Evolutionary conservation across 2,113 vertebrate genomes (phyloP), one percentile per base, ranked within the genome.

Genomic region (Turdus rufiventris): DNA sequence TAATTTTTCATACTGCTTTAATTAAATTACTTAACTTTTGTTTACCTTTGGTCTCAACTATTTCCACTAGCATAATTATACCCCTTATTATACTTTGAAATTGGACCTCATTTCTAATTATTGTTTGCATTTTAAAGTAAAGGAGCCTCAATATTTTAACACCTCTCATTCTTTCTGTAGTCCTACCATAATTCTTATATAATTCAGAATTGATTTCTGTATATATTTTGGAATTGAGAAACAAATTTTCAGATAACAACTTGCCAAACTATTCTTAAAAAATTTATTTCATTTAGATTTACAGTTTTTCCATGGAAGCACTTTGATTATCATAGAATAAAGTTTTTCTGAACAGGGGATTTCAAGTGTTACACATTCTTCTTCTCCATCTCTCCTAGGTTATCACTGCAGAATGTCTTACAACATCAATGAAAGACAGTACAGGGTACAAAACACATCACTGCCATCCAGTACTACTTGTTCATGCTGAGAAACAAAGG

Each of bases 401-500:
- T 81, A 96, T 68, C 82, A 96, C 85, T 93, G 82, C 91, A 95
- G 95, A 94, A 94, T 92, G 94, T 87, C 86, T 90, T 91, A 71
- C 94, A 96, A 97, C 95, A 97, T 96, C 57, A 95, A 93, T 93
- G 94, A 94, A 96, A 98, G 96, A 97, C 96, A 97, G 91, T 94
- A 98, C 96, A 97, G 96, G 93, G 89, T 97, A 98, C 97, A 97
- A 97, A 95, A 97, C 96, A 98, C 94, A 97, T 62, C 96, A 97
- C 81, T 98, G 97, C 94, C 96, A 95, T 96, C 94, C 95, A 97
- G 85, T 91, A 97, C 95, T 98, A 97, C 75, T 97, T 97, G 94
- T 97, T 98, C 98, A 98, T 98, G 98, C 98, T 97, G 96, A 97
- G 97, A 98, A 97, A 98, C 96, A 97, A 98, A 98, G 89, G 96